A percentile compares a stretch with the other conserved stretches of the same genome.
These are phyloP conservation scores for Imbricaverruca yamaguchii DNA, from an alignment of 2,888 invertebrate genomes.

Conservation along the genomic window DNA sequence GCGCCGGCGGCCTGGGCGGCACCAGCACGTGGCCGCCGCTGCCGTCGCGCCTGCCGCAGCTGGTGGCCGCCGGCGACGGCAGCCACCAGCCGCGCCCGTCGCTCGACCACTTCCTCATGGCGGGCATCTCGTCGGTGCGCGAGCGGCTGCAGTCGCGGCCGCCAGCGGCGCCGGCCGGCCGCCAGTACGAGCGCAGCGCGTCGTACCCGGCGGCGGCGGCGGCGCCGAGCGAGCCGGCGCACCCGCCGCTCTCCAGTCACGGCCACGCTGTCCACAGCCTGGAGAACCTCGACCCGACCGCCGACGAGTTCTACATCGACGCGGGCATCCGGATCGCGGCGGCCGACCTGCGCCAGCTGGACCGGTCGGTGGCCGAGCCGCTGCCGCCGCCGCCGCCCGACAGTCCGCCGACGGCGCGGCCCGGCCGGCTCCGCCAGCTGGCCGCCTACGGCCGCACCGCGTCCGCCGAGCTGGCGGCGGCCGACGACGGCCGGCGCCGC, in stretches of 20 bases:
- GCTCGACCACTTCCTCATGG: conserved; percentile 28
- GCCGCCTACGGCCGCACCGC: neutral
- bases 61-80: conserved; percentile 24
- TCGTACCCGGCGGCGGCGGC: conserved; percentile 12
- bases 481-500: neutral
- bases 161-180: conserved; percentile 25
- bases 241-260: conserved; percentile 24
- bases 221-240: neutral
- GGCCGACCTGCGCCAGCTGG: conserved; percentile 26
- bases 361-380: neutral
- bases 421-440: neutral
- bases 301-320: conserved; percentile 36
- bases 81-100: conserved; percentile 22
- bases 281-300: conserved; percentile 35
- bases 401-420: neutral
- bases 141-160: conserved; percentile 28
- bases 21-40: conserved; percentile 23
- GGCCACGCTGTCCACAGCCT: conserved; percentile 33
- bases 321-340: conserved; percentile 36
- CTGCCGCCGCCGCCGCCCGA: neutral
- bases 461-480: neutral
- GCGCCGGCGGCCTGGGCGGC: neutral
- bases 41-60: conserved; percentile 23
- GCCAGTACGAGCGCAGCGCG: conserved; percentile 13
- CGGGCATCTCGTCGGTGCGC: conserved; percentile 24